These are phyloP conservation scores for Artibeus jamaicensis DNA, from an alignment of 2,797 vertebrate species.

Conservation along the genomic window DNA sequence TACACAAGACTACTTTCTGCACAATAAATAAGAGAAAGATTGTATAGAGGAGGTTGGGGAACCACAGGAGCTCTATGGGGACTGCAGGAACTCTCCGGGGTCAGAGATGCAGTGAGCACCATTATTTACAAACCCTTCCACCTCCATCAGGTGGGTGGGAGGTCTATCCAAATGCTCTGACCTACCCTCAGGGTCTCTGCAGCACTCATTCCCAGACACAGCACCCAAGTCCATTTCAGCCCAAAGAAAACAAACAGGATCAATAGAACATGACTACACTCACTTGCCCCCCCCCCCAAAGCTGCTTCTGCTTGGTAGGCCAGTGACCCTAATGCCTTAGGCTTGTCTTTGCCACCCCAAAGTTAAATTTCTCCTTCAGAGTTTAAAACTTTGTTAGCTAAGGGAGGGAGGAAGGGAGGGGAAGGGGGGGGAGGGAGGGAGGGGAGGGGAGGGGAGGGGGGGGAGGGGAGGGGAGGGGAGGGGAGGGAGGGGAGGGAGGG, in stretches of 20 bases:
- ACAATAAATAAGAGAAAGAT: background rate
- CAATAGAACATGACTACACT: background rate
- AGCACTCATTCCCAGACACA: background rate
- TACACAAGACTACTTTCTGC: too few species aligned
- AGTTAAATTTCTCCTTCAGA: background rate
- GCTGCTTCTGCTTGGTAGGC: background rate
- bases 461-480: accelerated
- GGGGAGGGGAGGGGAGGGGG: accelerated
- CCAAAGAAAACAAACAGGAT: background rate
- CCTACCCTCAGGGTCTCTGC: background rate
- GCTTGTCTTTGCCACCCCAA: background rate
- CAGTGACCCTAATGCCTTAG: background rate
- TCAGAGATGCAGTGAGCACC: background rate
- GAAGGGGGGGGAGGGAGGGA: too few species aligned
- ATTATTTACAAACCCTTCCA: background rate
- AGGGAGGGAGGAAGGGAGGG: too few species aligned
- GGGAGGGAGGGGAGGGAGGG: accelerated
- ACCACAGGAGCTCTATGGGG: background rate
- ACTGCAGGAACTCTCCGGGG: background rate
- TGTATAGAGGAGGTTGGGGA: background rate
- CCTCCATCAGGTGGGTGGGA: background rate
- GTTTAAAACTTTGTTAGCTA: background rate
- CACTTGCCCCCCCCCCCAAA: background rate
- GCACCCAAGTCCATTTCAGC: background rate
- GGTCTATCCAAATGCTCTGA: background rate